Base-by-base conservation (phyloP, 2,113 vertebrate species). In the Neolamprologus toae region DNA sequence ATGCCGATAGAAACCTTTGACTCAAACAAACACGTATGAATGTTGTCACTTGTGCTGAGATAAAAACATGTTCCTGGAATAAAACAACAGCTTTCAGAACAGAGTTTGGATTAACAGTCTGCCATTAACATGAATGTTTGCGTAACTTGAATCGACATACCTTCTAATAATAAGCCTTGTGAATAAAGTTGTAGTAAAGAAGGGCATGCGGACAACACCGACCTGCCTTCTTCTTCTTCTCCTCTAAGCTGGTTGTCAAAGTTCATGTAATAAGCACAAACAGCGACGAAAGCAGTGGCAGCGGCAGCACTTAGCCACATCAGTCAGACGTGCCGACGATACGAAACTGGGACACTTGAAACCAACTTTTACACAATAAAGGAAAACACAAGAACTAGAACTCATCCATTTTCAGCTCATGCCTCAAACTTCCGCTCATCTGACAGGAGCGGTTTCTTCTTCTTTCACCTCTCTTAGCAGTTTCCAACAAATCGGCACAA, bases 81-180 rank as follows among this genome's bases (percentile, higher is more conserved):
- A 8, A 76, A 19, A 49, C 14, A 19, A 47, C 14, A 45, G 40
- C 0, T 76, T 76, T 76, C 9, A 28, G 37, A 47, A 28, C 21
- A 47, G 40, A 73, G 40, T 47, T 76, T 47, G 68, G 68, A 47
- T 76, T 4, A 35, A 28, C 21, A 81, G 7, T 45, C 35, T 13
- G 21, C 14, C 16, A 14, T 31, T 5, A 37, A 33, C 80, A 35
- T 28, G 23, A 57, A 28, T 31, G 55, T 28, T 31, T 5, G 2
- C 1, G 12, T 37, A 23, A 28, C 21, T 7, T 31, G 5, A 21
- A 4, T 35, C 4, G 9, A 84, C 92, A 23, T 51, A 93, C 93
- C 94, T 92, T 81, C 66, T 85, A 7, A 59, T 40, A 57, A 54
- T 10, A 9, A 35, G 33, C 23, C 54, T 76, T 8, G 86, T 13